Conservation (phyloP, 2,113 vertebrate species). For the Nibea coibor region DNA sequence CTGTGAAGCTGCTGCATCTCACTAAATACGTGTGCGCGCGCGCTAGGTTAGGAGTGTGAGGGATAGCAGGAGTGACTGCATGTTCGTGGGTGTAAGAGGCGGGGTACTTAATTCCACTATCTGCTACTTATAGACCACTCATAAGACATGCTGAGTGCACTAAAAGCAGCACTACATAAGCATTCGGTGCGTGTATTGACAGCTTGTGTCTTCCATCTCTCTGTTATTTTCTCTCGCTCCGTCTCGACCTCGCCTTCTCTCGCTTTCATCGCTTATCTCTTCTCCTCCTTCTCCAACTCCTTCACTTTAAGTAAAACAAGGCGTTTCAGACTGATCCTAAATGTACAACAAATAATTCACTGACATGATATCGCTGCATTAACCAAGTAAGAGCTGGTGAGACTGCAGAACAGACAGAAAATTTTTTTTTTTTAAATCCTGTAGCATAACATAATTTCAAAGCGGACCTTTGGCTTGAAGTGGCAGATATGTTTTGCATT, state of each 20-base stretch:
- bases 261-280: neutral
- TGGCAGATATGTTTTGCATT: neutral
- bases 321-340: neutral
- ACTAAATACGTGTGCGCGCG: conserved; percentile 31
- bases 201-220: conserved; percentile 15
- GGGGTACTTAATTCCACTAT: conserved; percentile 22
- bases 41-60: neutral
- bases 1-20: conserved; percentile 14
- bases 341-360: conserved; percentile 34
- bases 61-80: neutral
- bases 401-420: neutral
- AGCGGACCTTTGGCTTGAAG: conserved; percentile 24
- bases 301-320: neutral
- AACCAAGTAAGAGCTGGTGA: neutral
- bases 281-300: neutral
- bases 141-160: conserved; percentile 27
- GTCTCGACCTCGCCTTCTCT: neutral
- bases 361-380: conserved; percentile 19
- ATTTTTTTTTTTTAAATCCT: neutral
- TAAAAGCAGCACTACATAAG: conserved; percentile 22
- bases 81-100: neutral
- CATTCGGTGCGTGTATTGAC: conserved; percentile 29
- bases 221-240: neutral
- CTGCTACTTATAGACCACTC: conserved; percentile 41
- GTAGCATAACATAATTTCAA: conserved; percentile 4